These are phyloP conservation scores for Trididemnum clinides DNA, from an alignment of 23 tunicate genomes.

Conservation along the genomic window DNA sequence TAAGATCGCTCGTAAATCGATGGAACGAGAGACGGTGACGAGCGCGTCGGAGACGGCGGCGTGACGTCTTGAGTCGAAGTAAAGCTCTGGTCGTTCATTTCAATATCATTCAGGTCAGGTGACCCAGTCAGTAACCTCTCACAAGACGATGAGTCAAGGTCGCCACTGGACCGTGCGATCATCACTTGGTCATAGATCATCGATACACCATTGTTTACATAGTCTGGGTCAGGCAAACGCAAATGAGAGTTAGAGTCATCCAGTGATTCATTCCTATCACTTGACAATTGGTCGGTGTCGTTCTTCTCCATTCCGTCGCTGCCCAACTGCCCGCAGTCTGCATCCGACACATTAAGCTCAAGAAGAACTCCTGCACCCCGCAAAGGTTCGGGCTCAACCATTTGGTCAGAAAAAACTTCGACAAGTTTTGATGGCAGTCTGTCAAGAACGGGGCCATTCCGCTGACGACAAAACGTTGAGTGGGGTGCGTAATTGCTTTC, in stretches of 20 bases:
- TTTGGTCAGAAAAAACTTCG: too few relatives aligned
- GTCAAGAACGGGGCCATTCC: slow-evolving; percentile 64
- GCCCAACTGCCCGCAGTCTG: slow-evolving; percentile 60
- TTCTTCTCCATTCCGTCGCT: slow-evolving; percentile 82
- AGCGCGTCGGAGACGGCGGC: slow-evolving; percentile 23
- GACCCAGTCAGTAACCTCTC: too few relatives aligned
- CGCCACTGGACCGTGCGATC: background rate
- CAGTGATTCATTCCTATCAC: background rate
- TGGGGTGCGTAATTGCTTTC: background rate
- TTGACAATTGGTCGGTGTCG: slow-evolving; percentile 7
- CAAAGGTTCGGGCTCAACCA: background rate
- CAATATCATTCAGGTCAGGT: background rate
- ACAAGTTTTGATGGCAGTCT: background rate
- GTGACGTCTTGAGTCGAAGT: background rate
- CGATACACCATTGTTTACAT: background rate
- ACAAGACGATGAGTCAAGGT: too few relatives aligned
- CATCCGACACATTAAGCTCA: slow-evolving; percentile 54
- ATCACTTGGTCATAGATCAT: background rate
- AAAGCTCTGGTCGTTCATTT: background rate
- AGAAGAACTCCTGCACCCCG: slow-evolving; percentile 73
- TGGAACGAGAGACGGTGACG: slow-evolving; percentile 51
- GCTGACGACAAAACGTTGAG: slow-evolving; percentile 77
- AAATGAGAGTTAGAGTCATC: background rate
- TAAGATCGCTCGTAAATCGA: background rate
- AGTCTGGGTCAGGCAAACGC: background rate